Evolutionary conservation across 2,113 vertebrate genomes (phyloP).

Genomic region (Sander lucioperca): DNA sequence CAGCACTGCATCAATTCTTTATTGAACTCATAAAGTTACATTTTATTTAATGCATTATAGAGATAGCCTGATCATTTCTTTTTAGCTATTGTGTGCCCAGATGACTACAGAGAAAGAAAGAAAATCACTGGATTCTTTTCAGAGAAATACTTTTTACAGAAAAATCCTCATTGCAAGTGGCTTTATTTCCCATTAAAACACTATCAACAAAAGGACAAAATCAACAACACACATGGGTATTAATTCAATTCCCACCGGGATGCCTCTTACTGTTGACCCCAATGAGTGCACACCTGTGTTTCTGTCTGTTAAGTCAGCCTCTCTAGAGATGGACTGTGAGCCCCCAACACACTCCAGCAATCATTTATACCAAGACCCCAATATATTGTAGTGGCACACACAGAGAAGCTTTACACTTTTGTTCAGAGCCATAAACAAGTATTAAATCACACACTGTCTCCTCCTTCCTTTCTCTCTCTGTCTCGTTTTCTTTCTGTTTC

Average conservation of each 20-base stretch:
- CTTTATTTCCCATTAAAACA: not conserved
- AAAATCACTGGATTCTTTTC: not conserved
- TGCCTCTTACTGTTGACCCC: not conserved
- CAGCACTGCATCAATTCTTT: not conserved
- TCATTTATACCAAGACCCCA: slow-evolving; percentile 25
- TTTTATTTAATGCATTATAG: slow-evolving; percentile 8
- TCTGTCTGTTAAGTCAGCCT: not conserved
- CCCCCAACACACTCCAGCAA: slow-evolving; percentile 7
- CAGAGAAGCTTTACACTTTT: slow-evolving; percentile 22
- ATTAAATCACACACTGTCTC: not conserved
- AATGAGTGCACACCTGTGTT: not conserved
- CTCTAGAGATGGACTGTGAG: not conserved
- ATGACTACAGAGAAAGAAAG: not conserved
- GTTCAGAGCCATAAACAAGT: slow-evolving; percentile 47
- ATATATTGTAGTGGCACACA: slow-evolving; percentile 14
- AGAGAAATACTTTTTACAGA: not conserved
- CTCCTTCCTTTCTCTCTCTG: slow-evolving; percentile 1
- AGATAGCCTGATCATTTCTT: not conserved
- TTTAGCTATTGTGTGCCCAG: not conserved
- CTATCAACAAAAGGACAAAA: not conserved
- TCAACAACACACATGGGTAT: not conserved
- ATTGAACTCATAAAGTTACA: slow-evolving; percentile 7
- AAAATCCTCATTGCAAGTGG: too few relatives aligned
- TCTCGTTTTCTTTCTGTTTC: slow-evolving; percentile 22
- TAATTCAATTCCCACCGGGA: not conserved